phyloP scores from a whole-genome alignment of 2,888 invertebrate genomes.

The Phytoseiulus persimilis region DNA sequence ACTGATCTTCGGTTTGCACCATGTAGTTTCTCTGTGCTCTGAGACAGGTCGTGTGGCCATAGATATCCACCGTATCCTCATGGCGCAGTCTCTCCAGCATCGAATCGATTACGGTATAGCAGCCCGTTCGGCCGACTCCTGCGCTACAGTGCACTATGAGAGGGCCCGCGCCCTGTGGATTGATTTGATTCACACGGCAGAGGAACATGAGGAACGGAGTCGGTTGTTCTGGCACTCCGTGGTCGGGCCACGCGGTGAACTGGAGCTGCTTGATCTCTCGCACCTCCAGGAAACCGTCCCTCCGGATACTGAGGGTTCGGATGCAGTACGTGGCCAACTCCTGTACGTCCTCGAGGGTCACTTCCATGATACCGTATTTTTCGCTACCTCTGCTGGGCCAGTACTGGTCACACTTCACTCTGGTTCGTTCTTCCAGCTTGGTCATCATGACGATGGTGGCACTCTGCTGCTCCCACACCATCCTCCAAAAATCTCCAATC shows the following conservation, averaged over 20 bases:
- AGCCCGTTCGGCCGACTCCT: conserved; percentile 86
- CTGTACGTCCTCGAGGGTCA: conserved; percentile 85
- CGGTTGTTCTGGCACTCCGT: conserved; percentile 95
- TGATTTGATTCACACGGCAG: conserved; percentile 78
- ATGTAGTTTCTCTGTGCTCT: conserved; percentile 97
- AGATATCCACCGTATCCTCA: conserved; percentile 96
- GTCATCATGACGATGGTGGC: conserved; percentile 99
- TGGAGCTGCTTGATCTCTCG: conserved; percentile 94
- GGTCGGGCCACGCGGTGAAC: conserved; percentile 99
- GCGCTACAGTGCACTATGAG: conserved; percentile 81
- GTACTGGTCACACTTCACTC: conserved; percentile 95
- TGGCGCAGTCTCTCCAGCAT: conserved; percentile 95
- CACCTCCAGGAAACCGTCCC: conserved; percentile 58
- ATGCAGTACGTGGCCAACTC: conserved; percentile 97
- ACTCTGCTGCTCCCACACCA: conserved; percentile 96
- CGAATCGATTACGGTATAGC: conserved; percentile 97
- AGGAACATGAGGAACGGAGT: conserved; percentile 96
- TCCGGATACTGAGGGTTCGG: conserved; percentile 82
- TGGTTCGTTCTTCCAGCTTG: conserved; percentile 86
- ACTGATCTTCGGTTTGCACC: conserved; percentile 99
- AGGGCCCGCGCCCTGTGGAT: conserved; percentile 85
- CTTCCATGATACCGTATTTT: conserved; percentile 86
- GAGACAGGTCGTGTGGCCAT: conserved; percentile 95
- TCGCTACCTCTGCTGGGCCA: conserved; percentile 94
- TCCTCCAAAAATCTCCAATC: conserved; percentile 95